phyloP scores from a whole-genome alignment of 2,797 vertebrate species.

The Microctenopoma stevenorrisi region DNA sequence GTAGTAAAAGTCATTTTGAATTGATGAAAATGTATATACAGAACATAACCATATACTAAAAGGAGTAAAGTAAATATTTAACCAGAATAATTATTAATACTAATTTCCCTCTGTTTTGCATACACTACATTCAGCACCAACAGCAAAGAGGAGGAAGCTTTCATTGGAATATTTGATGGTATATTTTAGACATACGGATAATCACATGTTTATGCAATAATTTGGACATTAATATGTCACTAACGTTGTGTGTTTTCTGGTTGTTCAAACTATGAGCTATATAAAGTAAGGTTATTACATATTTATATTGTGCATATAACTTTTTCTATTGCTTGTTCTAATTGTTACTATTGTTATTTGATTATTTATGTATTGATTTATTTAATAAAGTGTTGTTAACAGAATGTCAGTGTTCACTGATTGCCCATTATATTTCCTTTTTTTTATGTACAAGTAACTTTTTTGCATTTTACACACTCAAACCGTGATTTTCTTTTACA shows the following conservation, averaged over 20 bases:
- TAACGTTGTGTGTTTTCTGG: neutral
- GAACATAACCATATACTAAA: neutral
- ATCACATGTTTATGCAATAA: neutral
- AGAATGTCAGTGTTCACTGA: neutral
- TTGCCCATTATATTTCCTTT: too few species aligned
- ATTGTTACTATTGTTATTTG: neutral
- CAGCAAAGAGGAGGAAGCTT: constrained; percentile 84
- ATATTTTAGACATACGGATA: constrained; percentile 85
- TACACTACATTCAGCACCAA: constrained; percentile 63
- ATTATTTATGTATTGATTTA: constrained; percentile 16
- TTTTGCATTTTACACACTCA: too few species aligned
- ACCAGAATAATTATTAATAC: neutral
- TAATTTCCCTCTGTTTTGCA: neutral
- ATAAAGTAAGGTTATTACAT: neutral
- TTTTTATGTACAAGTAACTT: too few species aligned
- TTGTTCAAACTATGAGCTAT: neutral
- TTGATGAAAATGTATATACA: neutral
- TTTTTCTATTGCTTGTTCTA: constrained; percentile 13
- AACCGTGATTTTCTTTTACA: too few species aligned
- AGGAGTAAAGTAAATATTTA: neutral
- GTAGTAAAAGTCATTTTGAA: neutral
- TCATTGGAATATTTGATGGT: constrained; percentile 94
- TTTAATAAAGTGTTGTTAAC: constrained; percentile 34
- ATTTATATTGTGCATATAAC: constrained; percentile 13
- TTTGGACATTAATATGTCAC: neutral